Evolutionary conservation across 2,113 vertebrate genomes (phyloP), one percentile per base, ranked within the genome.

Genomic region (Chaetura pelagica): DNA sequence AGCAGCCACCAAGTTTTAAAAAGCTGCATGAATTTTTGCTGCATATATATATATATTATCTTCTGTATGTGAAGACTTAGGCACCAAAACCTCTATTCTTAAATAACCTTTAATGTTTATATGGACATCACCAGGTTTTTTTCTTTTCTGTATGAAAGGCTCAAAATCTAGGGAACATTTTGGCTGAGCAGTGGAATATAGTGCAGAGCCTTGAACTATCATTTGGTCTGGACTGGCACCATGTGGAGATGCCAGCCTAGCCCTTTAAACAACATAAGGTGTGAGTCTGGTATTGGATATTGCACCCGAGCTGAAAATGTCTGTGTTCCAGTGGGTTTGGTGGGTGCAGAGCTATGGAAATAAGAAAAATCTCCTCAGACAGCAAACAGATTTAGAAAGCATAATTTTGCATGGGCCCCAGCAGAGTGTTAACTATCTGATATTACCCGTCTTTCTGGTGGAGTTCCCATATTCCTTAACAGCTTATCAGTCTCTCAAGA

Each of bases 211-310:
- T 68, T 42, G 7, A 29, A 12, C 46, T 18, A 27, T 72, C 20
- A 15, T 19, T 20, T 21, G 61, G 29, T 49, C n/a, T 12, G 11
- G 11, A 42, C 17, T 35, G 49, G 23, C 19, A 61, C 0, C 2
- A 58, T 0, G 0, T 2, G 8, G 17, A 73, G 4, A 23, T 29
- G 57, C 2, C 22, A 82, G 1, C 0, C 24, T 14, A 40, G 23
- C 76, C 46, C n/a, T 73, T 79, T 30, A 72, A 94, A 57, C 11
- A 44, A 26, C 12, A 29, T 1, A 22, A 1, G 1, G 10, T 8
- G 4, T 9, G 9, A 62, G 5, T 32, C 35, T 26, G 15, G 10
- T 13, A 12, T 54, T 32, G 58, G 51, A 46, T 49, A 42, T 4
- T 32, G 10, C 2, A 32, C 18, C 15, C 34, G 46, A 77, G 51